Percentiles rank a stretch among this genome's conserved stretches.
phyloP scores from a whole-genome alignment of 2,113 vertebrate species.

The Hypomesus transpacificus region DNA sequence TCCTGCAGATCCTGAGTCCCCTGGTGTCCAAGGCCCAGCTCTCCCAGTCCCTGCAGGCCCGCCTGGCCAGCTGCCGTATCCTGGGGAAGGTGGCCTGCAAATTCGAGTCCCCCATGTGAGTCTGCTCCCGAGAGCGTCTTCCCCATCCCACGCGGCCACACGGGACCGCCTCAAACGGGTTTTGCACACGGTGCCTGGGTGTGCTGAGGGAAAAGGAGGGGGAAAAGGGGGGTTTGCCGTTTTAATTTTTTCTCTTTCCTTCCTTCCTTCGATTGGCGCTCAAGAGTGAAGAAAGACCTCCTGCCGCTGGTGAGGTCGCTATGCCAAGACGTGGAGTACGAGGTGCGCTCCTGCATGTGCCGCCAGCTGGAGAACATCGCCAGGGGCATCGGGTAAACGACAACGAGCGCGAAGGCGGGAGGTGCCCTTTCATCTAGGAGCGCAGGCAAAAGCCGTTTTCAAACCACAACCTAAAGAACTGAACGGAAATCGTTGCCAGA shows the following conservation, averaged over 20 bases:
- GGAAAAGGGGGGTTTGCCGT: no score
- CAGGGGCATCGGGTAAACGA: slow-evolving; percentile 83
- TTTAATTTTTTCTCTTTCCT: no score
- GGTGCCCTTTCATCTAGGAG: background rate
- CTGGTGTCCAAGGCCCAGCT: slow-evolving; percentile 88
- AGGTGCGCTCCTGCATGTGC: slow-evolving; percentile 92
- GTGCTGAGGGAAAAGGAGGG: no score
- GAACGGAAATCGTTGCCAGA: no score
- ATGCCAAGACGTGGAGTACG: slow-evolving; percentile 88
- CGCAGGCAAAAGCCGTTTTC: no score
- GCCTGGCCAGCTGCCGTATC: slow-evolving; percentile 89
- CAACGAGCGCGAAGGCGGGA: background rate
- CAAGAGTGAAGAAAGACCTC: slow-evolving; percentile 88
- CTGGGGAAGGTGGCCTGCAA: slow-evolving; percentile 88
- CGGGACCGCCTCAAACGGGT: background rate
- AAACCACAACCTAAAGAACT: no score
- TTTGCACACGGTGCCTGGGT: no score
- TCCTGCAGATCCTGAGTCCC: slow-evolving; percentile 83
- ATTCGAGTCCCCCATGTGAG: slow-evolving; percentile 89
- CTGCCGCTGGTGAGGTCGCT: slow-evolving; percentile 87
- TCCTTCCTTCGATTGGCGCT: no score
- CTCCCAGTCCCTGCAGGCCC: slow-evolving; percentile 85
- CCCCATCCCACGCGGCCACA: background rate
- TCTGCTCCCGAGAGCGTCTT: slow-evolving; percentile 10
- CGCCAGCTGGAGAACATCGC: slow-evolving; percentile 87